Evolutionary conservation across 1,140 invertebrate genomes (phyloP).

Genomic region (Halictus rubicundus): DNA sequence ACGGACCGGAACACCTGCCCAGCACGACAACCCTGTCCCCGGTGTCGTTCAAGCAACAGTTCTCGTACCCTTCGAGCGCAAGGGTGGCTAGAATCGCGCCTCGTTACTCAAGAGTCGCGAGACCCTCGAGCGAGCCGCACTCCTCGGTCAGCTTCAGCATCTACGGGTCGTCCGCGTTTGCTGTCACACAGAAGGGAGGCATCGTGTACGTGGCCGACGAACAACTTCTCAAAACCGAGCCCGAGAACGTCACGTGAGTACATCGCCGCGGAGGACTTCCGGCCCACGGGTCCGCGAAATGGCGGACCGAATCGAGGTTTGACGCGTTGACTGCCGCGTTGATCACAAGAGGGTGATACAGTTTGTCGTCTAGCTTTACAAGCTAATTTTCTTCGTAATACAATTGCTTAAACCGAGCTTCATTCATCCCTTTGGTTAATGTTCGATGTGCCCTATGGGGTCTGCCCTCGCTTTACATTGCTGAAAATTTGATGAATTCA

Average conservation of each 20-base stretch:
- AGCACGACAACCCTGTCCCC: constrained; percentile 65
- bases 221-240: constrained; percentile 70
- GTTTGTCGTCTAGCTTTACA: too few relatives aligned
- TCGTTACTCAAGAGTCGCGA: constrained; percentile 71
- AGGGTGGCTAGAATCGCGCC: constrained; percentile 64
- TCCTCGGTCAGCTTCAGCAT: constrained; percentile 67
- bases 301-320: too few relatives aligned
- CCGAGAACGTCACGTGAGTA: constrained; percentile 63
- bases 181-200: constrained; percentile 80
- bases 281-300: too few relatives aligned
- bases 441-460: too few relatives aligned
- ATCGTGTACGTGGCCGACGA: constrained; percentile 82
- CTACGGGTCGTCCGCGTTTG: constrained; percentile 76
- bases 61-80: constrained; percentile 61
- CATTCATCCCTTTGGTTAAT: too few relatives aligned
- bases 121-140: constrained; percentile 66
- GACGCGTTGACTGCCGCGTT: too few relatives aligned
- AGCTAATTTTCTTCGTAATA: too few relatives aligned
- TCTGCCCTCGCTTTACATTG: too few relatives aligned
- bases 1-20: constrained; percentile 73
- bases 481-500: too few relatives aligned
- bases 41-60: constrained; percentile 53
- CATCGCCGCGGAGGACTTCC: too few relatives aligned
- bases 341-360: too few relatives aligned
- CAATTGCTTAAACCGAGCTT: too few relatives aligned